Base-by-base conservation (phyloP, 2,888 invertebrate species). In the Microchrysa polita region DNA sequence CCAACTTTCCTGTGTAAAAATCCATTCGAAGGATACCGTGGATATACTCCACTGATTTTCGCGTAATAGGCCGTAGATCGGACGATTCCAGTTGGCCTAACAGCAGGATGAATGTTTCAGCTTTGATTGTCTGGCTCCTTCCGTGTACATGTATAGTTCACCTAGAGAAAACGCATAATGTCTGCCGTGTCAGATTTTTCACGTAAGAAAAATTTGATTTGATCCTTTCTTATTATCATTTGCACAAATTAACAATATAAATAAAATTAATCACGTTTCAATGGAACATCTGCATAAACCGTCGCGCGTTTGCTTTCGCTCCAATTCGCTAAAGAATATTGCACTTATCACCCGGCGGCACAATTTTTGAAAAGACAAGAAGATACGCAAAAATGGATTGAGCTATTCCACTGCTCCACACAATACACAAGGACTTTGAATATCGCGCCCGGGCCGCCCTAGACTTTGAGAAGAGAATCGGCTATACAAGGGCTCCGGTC, bases 1-100 rank as follows among this genome's bases (percentile, higher is more conserved):
- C 23, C 55, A 57, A 55, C 40, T 44, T 69, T 40, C 57, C 55
- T 69, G 14, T 40, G 42, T 55, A 57, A 20, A 55, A 69, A 55
- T 34, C 57, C 69, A 69, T 69, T 69, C 69, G 57, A 16, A 69
- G 69, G 57, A 69, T 57, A 55, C 57, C 55, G 20, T 42, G 57
- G n/a, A 22, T 16, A 69, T 18, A 40, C 57, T 4, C 20, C 40
- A 40, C 57, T 4, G 42, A 65, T 20, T 20, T 22, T 22, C 44
- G 44, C 23, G 44, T 42, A 16, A 65, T 48, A 61, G 10, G 48
- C 12, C 12, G 5, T 44, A 44, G 65, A 22, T 48, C 22, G 34
- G 22, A 10, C 2, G 1, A 55, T 23, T 48, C 34, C 9, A 65
- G 65, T 48, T 10, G 27, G 7, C 48, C 5, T 12, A 12, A n/a